Evolutionary conservation across 2,797 vertebrate genomes (phyloP).

Genomic region (Melanotaenia parkinsoni): DNA sequence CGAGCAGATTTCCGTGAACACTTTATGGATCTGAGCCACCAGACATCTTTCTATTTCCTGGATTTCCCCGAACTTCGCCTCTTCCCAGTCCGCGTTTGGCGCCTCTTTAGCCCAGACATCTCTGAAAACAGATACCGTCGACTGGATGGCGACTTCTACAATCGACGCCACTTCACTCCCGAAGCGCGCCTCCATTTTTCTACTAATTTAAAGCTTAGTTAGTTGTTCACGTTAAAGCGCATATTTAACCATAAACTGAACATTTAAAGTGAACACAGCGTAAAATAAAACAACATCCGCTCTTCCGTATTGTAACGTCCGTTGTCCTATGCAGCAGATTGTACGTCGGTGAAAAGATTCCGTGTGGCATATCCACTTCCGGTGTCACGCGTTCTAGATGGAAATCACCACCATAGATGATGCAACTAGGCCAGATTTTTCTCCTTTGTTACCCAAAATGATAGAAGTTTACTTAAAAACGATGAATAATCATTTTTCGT

Average conservation of each 20-base stretch:
- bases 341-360: slow-evolving; percentile 44
- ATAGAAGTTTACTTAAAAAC: no score
- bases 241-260: neutral
- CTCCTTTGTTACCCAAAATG: no score
- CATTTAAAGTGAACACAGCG: neutral
- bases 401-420: no score
- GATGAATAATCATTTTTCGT: no score
- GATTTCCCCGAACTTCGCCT: slow-evolving; percentile 34
- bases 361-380: slow-evolving; percentile 55
- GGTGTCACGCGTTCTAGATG: neutral
- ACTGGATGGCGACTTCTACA: slow-evolving; percentile 67
- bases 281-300: neutral
- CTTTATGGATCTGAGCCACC: slow-evolving; percentile 56
- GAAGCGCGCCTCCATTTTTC: slow-evolving; percentile 64
- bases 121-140: slow-evolving; percentile 63
- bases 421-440: no score
- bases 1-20: slow-evolving; percentile 57
- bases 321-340: neutral
- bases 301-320: slow-evolving; percentile 5
- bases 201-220: neutral
- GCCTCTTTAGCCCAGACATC: slow-evolving; percentile 50
- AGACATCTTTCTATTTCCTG: slow-evolving; percentile 57
- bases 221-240: accelerated
- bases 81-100: slow-evolving; percentile 35
- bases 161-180: slow-evolving; percentile 58